A percentile compares a stretch with the other conserved stretches of the same genome.
Conservation (phyloP, 2,888 invertebrate species). For the Chaetoderma sp. region DNA sequence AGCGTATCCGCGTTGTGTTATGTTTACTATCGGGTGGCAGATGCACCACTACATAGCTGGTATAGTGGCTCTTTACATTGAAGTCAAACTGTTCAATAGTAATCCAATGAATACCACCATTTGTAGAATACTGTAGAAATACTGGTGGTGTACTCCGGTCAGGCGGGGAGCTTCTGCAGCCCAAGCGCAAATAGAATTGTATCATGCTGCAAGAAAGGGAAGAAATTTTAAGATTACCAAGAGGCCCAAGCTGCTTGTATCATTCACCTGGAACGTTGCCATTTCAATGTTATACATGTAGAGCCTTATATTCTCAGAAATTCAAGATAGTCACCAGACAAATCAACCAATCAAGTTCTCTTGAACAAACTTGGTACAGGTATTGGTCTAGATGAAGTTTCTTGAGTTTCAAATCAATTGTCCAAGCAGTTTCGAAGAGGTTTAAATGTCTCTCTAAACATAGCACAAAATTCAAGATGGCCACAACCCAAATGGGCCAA, state of each 20-base stretch:
- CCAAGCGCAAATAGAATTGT: constrained; percentile 68
- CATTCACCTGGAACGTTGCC: neutral
- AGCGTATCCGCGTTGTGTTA: constrained; percentile 61
- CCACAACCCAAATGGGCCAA: no score
- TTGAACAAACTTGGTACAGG: no score
- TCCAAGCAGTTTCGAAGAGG: no score
- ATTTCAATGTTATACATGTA: no score
- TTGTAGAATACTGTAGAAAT: constrained; percentile 67
- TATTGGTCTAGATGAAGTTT: no score
- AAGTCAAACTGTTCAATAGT: constrained; percentile 67
- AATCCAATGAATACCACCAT: constrained; percentile 69
- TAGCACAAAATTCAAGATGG: no score
- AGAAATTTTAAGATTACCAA: neutral
- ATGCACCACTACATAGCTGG: constrained; percentile 62
- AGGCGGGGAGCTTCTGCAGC: constrained; percentile 51
- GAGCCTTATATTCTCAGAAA: no score
- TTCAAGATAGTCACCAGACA: no score
- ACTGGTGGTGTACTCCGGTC: constrained; percentile 60
- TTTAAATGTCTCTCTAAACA: no score
- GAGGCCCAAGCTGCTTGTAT: neutral
- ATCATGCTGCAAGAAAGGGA: constrained; percentile 56
- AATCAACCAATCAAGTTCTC: no score
- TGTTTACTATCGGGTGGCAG: constrained; percentile 59
- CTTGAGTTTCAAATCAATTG: no score
- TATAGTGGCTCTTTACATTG: constrained; percentile 46